Conservation (phyloP, 2,797 vertebrate species). For the Cheirogaleus major region DNA sequence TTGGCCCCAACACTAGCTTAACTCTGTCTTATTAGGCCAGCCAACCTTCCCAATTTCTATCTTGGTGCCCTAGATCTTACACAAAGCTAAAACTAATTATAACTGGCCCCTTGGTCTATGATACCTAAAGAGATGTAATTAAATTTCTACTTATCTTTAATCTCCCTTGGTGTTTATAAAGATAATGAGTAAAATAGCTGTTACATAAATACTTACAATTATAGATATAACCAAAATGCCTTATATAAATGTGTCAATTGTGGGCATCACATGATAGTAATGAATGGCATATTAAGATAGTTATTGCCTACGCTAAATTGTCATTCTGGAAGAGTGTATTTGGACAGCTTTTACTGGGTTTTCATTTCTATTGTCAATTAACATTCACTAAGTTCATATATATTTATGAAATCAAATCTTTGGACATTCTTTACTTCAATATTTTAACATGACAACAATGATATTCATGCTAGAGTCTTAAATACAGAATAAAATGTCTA, state of each 20-base stretch:
- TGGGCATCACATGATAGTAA: not conserved
- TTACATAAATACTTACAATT: not conserved
- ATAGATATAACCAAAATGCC: not conserved
- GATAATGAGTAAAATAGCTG: not conserved
- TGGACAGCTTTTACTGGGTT: not conserved
- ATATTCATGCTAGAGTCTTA: not conserved
- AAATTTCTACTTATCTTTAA: slow-evolving; percentile 9
- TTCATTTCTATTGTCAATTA: not conserved
- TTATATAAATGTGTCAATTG: not conserved
- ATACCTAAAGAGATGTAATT: not conserved
- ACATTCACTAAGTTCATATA: not conserved
- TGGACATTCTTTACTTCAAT: not conserved
- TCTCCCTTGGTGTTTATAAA: not conserved
- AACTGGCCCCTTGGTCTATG: not conserved
- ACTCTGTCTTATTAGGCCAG: not conserved
- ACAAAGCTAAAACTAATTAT: not conserved
- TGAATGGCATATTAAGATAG: not conserved
- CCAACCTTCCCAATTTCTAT: not conserved
- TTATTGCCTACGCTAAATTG: not conserved
- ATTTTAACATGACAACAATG: not conserved
- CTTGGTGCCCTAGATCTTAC: not conserved
- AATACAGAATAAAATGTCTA: not conserved
- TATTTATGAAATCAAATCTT: not conserved
- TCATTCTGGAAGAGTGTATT: not conserved
- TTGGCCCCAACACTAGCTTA: not conserved